These are phyloP conservation scores for Hedychridium roseum DNA, from an alignment of 2,888 invertebrate species.

Conservation along the genomic window DNA sequence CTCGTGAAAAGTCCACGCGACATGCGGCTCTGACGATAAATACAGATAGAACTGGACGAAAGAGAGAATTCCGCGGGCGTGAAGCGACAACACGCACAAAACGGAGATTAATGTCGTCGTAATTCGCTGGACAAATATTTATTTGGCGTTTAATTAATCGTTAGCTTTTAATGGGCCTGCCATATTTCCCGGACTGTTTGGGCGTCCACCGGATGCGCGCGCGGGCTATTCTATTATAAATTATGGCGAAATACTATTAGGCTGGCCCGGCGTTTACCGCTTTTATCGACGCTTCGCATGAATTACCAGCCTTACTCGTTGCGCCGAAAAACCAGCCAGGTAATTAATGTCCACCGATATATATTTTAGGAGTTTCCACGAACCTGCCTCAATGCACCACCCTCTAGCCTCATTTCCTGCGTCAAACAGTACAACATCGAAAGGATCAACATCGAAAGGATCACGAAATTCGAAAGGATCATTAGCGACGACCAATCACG, in stretches of 20 bases:
- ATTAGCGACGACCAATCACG: too few species aligned
- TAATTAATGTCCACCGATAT: too few species aligned
- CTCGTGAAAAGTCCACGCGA: too few species aligned
- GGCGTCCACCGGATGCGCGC: constrained; percentile 27
- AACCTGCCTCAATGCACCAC: too few species aligned
- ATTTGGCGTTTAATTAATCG: constrained; percentile 59
- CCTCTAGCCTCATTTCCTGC: too few species aligned
- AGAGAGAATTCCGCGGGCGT: too few species aligned
- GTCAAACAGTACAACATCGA: too few species aligned
- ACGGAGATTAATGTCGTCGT: constrained; percentile 57
- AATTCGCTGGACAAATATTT: constrained; percentile 59
- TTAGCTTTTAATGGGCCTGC: constrained; percentile 55
- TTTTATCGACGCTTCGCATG: constrained; percentile 43
- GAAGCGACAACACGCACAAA: constrained; percentile 41
- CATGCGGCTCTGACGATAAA: too few species aligned
- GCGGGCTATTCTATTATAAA: constrained; percentile 44
- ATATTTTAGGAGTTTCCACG: too few species aligned
- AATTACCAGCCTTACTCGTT: constrained; percentile 33
- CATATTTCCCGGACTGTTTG: constrained; percentile 51
- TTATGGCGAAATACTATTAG: constrained; percentile 44
- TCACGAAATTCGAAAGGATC: too few species aligned
- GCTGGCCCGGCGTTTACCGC: constrained; percentile 32
- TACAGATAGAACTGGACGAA: constrained; percentile 4
- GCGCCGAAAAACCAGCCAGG: background rate
- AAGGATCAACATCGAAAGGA: too few species aligned